phyloP scores from a whole-genome alignment of 1,140 invertebrate genomes.

The Laodelphax striatellus region DNA sequence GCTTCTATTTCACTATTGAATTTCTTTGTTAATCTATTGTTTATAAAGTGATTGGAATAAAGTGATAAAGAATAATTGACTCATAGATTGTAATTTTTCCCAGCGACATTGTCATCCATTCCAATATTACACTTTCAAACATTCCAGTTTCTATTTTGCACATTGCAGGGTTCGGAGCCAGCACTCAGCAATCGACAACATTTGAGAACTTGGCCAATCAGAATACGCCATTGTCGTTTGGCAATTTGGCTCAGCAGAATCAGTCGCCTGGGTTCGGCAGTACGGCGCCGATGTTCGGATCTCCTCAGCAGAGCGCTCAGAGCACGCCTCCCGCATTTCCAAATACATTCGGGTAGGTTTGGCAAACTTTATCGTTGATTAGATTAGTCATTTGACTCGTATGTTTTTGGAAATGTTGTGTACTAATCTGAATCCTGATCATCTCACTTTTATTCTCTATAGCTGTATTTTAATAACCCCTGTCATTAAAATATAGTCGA shows the following conservation, averaged over 20 bases:
- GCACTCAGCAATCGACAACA: conserved; percentile 32
- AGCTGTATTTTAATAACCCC: too few species aligned
- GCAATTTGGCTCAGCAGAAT: conserved; percentile 39
- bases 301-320: background rate
- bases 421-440: background rate
- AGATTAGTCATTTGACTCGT: background rate
- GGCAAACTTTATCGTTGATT: background rate
- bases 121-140: too few species aligned
- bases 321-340: background rate
- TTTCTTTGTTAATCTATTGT: too few species aligned
- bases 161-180: conserved; percentile 24
- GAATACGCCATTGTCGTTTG: conserved; percentile 41
- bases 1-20: too few species aligned
- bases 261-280: conserved; percentile 6
- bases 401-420: background rate
- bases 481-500: too few species aligned
- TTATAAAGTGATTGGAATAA: too few species aligned
- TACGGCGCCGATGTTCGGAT: background rate
- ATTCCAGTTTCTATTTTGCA: background rate
- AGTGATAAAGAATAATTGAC: too few species aligned
- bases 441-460: too few species aligned
- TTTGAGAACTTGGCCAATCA: conserved; percentile 42
- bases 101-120: too few species aligned
- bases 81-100: too few species aligned
- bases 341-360: conserved; percentile 6